These are phyloP conservation scores for Microtus montanus DNA, from an alignment of 2,113 vertebrate genomes.

Conservation along the genomic window DNA sequence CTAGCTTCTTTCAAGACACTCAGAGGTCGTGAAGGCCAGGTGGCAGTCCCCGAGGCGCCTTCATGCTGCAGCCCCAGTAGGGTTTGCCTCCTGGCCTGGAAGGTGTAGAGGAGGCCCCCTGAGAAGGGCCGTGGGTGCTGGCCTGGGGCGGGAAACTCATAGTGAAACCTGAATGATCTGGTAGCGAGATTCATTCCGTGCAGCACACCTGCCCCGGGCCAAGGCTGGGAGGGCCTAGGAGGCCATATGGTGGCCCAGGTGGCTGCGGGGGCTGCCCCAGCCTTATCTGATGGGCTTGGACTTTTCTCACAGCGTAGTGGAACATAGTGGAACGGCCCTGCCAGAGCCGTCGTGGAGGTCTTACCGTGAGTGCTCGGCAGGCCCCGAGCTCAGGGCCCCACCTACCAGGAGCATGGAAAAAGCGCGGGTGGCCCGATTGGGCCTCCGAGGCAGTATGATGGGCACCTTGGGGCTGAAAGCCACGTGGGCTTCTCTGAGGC, in stretches of 20 bases:
- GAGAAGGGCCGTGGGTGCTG: conserved; percentile 43
- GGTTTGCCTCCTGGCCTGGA: conserved; percentile 19
- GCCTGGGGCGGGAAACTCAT: conserved; percentile 75
- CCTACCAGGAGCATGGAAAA: conserved; percentile 61
- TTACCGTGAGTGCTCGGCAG: background rate
- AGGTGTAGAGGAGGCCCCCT: conserved; percentile 42
- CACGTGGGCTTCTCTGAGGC: background rate
- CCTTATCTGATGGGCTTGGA: conserved; percentile 78
- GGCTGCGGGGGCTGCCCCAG: conserved; percentile 61
- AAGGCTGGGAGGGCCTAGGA: conserved; percentile 23
- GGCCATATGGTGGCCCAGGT: background rate
- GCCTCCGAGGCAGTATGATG: background rate
- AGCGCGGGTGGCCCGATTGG: conserved; percentile 34
- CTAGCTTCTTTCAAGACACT: background rate
- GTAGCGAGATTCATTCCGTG: conserved; percentile 67
- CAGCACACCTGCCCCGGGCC: conserved; percentile 67
- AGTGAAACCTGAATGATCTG: conserved; percentile 69
- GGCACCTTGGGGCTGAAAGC: background rate
- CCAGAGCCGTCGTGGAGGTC: background rate
- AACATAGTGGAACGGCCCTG: background rate
- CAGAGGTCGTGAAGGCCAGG: background rate
- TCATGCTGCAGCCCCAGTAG: background rate
- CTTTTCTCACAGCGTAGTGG: conserved; percentile 60
- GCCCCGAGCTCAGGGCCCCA: background rate
- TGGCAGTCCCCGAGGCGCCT: background rate